Conservation (phyloP, 2,113 vertebrate species). For the Monopterus albus region DNA sequence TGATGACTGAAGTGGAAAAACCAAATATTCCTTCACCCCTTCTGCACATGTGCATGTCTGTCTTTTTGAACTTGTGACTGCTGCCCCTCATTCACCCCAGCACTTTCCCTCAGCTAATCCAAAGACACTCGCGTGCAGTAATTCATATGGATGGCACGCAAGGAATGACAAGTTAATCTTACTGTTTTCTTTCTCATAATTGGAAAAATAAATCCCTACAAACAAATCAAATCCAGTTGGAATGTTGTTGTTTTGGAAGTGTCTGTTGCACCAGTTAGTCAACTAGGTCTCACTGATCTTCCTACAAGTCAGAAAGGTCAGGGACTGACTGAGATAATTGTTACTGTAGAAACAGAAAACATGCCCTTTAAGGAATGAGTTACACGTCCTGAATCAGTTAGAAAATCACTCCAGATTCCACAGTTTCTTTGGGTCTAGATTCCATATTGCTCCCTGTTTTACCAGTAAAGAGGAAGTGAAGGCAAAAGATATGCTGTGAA, state of each 20-base stretch:
- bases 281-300: slow-evolving; percentile 13
- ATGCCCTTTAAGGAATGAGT: slow-evolving; percentile 54
- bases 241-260: slow-evolving; percentile 4
- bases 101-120: not conserved
- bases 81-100: not conserved
- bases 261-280: not conserved
- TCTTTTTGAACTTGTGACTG: slow-evolving; percentile 26
- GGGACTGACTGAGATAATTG: slow-evolving; percentile 26
- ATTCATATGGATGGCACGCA: not conserved
- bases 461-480: slow-evolving; percentile 53
- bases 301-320: slow-evolving; percentile 20
- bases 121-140: slow-evolving; percentile 4
- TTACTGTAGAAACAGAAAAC: slow-evolving; percentile 61
- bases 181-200: not conserved
- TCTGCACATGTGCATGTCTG: slow-evolving; percentile 1
- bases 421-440: slow-evolving; percentile 51
- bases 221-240: not conserved
- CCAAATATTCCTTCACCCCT: slow-evolving; percentile 44
- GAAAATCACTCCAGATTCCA: slow-evolving; percentile 35
- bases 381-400: slow-evolving; percentile 69
- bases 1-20: slow-evolving; percentile 22
- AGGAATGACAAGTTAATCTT: not conserved
- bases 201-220: not conserved
- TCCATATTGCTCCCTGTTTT: slow-evolving; percentile 55
- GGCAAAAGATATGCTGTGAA: slow-evolving; percentile 54